Evolutionary conservation across 2,113 vertebrate genomes (phyloP), one percentile per base, ranked within the genome.

Genomic region (Podiceps cristatus): DNA sequence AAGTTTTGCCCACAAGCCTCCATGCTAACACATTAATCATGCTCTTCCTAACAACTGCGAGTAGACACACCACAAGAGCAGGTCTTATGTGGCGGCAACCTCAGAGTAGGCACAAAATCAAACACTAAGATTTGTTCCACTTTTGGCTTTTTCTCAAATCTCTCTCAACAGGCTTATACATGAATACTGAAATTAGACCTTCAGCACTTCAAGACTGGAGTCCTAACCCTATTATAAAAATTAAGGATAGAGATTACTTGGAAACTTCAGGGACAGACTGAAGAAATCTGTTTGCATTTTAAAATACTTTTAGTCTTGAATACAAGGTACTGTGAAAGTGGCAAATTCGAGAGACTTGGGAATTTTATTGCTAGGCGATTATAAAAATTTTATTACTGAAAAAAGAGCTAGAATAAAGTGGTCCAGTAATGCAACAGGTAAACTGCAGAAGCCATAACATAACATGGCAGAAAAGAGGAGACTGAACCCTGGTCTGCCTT

Each of bases 391-490:
- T 62, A 31, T 31, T 91, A 50, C 22, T 69, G 22, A 86, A 93
- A 31, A n/a, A 74, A 87, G 19, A 84, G 24, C 40, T 80, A 50
- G 10, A 95, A 58, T 55, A 79, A 92, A 92, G 35, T 16, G 3
- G 7, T 62, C 13, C 20, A 35, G 6, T 73, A 87, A 80, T 19
- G 9, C 47, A 91, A 44, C 4, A 80, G 13, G 20, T 35, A 68
- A 76, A 79, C 68, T 0, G 5, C 13, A 73, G 2, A 52, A 72
- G 8, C 28, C 3, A 2, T 27, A 79, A 40, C 0, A 0, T 25
- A 62, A 58, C 33, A 35, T 12, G 11, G 28, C 58, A 24, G 10
- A 58, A 55, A 55, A 68, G 23, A 82, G 19, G 19, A 78, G 27
- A 58, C 49, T 24, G 35, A 74, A 40, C 8, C 16, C 23, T 40